Percentiles rank a stretch among this genome's conserved stretches.
Conservation (phyloP, 1,140 invertebrate genomes). For the Galleria mellonella region DNA sequence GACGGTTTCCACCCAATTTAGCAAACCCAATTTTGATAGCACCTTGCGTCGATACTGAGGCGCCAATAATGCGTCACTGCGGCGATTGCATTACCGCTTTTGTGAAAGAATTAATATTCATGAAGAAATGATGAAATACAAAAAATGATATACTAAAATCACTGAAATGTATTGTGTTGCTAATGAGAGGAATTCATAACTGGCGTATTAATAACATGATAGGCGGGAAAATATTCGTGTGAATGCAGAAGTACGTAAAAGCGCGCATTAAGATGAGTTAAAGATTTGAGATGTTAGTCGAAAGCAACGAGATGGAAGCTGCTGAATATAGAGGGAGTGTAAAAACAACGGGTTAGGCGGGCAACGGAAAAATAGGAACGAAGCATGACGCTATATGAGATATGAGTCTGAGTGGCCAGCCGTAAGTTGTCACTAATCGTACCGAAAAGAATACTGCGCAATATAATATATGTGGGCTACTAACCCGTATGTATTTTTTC, state of each 20-base stretch:
- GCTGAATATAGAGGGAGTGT: constrained; percentile 31
- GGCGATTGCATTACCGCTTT: constrained; percentile 73
- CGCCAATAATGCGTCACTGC: constrained; percentile 48
- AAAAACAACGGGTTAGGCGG: constrained; percentile 64
- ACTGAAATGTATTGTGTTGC: constrained; percentile 27
- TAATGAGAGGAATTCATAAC: constrained; percentile 38
- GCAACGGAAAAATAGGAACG: constrained; percentile 65
- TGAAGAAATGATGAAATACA: constrained; percentile 61
- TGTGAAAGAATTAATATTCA: constrained; percentile 70
- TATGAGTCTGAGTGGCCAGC: constrained; percentile 50
- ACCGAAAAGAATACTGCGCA: constrained; percentile 44
- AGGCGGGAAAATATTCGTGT: constrained; percentile 25
- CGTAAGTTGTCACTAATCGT: constrained; percentile 45
- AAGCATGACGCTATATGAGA: constrained; percentile 69
- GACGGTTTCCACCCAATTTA: constrained; percentile 24
- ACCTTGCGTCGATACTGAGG: constrained; percentile 20
- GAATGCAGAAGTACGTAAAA: constrained; percentile 63
- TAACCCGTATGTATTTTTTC: constrained; percentile 79
- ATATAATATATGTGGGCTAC: constrained; percentile 72
- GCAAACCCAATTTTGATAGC: constrained; percentile 42
- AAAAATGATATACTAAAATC: constrained; percentile 47
- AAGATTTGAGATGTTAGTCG: constrained; percentile 63
- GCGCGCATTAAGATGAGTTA: constrained; percentile 53
- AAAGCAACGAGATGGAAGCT: constrained; percentile 69
- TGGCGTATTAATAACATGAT: constrained; percentile 32